Conservation (phyloP, 2,888 invertebrate genomes). For the Abrostola triplasia region DNA sequence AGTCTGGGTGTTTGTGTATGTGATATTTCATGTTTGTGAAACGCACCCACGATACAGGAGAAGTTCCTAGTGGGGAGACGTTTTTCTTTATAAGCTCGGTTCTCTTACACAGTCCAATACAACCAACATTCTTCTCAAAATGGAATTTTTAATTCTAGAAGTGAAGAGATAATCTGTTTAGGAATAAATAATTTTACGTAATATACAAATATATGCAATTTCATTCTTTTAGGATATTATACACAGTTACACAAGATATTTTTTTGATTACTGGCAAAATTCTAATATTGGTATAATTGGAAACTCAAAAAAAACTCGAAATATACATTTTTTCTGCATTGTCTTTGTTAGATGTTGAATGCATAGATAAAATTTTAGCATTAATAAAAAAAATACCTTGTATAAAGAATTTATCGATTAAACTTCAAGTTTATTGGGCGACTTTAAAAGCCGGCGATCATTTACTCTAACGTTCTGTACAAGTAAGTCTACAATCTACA, state of each 20-base stretch:
- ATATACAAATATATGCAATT: slow-evolving; percentile 57
- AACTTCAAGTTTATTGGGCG: background rate
- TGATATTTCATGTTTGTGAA: too few relatives aligned
- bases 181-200: slow-evolving; percentile 54
- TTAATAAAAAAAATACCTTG: too few relatives aligned
- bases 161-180: slow-evolving; percentile 30
- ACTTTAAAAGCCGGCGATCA: background rate
- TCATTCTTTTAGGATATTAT: slow-evolving; percentile 35
- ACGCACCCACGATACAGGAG: too few relatives aligned
- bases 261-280: slow-evolving; percentile 3
- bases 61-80: too few relatives aligned
- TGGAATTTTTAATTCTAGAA: slow-evolving; percentile 43
- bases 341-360: too few relatives aligned
- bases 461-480: background rate
- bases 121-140: slow-evolving; percentile 29
- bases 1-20: too few relatives aligned
- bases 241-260: slow-evolving; percentile 23
- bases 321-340: too few relatives aligned
- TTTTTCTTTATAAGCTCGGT: too few relatives aligned
- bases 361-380: too few relatives aligned
- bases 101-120: background rate
- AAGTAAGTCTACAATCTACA: background rate
- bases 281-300: too few relatives aligned
- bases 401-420: slow-evolving; percentile 16
- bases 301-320: too few relatives aligned